phyloP scores from a whole-genome alignment of 1,140 invertebrate species.

The Andrena cerasifolii region DNA sequence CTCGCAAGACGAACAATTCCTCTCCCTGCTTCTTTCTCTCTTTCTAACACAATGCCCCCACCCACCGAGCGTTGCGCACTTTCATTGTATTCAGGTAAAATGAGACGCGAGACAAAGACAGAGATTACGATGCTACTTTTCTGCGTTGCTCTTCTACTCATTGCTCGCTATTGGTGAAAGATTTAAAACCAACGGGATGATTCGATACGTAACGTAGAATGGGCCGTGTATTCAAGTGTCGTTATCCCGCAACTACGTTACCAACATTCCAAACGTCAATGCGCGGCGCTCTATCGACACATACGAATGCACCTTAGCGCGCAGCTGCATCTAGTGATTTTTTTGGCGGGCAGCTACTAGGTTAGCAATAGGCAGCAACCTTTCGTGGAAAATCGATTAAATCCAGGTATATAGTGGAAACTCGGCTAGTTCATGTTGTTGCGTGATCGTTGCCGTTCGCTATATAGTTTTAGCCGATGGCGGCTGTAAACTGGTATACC shows the following conservation, averaged over 20 bases:
- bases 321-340: constrained; percentile 30
- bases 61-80: constrained; percentile 46
- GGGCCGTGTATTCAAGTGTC: constrained; percentile 34
- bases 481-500: constrained; percentile 75
- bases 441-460: constrained; percentile 59
- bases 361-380: constrained; percentile 47
- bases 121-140: constrained; percentile 13
- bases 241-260: not conserved
- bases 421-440: constrained; percentile 73
- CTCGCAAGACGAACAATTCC: constrained; percentile 58
- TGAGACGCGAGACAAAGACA: constrained; percentile 35
- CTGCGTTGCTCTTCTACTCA: constrained; percentile 28
- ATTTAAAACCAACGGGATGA: constrained; percentile 31
- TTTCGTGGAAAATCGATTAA: constrained; percentile 77
- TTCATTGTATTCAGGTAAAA: constrained; percentile 59
- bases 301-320: constrained; percentile 7
- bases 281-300: constrained; percentile 34
- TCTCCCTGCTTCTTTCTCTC: constrained; percentile 49
- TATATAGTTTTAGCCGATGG: constrained; percentile 72
- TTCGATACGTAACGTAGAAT: constrained; percentile 53
- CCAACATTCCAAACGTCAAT: constrained; percentile 5
- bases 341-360: constrained; percentile 14
- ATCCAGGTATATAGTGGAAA: constrained; percentile 72
- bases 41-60: constrained; percentile 42
- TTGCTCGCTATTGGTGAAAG: constrained; percentile 30